Conservation (phyloP, 2,113 vertebrate genomes). For the Oreochromis aureus region DNA sequence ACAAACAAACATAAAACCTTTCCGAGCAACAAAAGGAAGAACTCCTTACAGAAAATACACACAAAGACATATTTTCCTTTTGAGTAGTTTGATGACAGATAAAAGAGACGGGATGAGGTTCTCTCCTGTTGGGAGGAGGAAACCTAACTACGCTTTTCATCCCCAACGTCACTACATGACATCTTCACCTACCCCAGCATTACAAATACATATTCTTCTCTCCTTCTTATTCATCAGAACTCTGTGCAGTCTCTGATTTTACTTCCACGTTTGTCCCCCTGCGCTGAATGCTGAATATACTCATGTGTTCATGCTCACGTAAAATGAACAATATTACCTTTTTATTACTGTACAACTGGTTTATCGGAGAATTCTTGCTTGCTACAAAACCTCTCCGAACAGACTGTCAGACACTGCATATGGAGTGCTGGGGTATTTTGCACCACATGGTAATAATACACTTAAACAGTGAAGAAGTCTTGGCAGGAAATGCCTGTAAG, state of each 20-base stretch:
- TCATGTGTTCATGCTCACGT: neutral
- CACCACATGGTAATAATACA: neutral
- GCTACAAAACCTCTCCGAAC: fast-evolving
- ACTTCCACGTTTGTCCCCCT: neutral
- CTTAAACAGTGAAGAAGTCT: neutral
- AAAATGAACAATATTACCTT: neutral
- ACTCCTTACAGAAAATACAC: neutral
- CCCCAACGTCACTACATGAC: neutral
- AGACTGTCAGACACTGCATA: neutral
- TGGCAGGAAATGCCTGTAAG: neutral
- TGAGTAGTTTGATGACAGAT: neutral
- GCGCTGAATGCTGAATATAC: neutral
- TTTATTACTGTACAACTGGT: neutral
- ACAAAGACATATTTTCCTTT: neutral
- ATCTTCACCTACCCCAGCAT: neutral
- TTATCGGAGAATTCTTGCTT: neutral
- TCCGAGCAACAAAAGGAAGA: neutral
- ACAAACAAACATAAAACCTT: neutral
- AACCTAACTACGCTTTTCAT: neutral
- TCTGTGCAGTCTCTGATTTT: neutral
- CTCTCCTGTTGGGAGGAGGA: neutral
- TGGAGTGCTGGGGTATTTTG: fast-evolving
- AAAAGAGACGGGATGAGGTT: neutral
- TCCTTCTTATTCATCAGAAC: neutral
- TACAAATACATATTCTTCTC: neutral